Conservation (phyloP, 2,888 invertebrate species). For the Coronaproctus castanopsis region DNA sequence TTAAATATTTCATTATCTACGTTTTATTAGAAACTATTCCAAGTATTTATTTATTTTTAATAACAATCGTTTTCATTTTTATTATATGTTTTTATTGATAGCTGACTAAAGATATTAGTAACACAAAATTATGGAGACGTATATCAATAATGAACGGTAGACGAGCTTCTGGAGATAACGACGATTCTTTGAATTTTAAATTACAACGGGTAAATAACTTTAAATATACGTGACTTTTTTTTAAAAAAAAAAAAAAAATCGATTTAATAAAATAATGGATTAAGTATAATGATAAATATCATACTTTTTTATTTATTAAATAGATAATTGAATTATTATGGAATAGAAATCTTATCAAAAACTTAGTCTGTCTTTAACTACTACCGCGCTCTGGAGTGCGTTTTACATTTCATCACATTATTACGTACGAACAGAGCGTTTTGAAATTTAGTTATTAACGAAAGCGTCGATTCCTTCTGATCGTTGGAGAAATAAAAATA, state of each 20-base stretch:
- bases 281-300: no score
- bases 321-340: no score
- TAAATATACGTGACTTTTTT: neutral
- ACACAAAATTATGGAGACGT: constrained; percentile 69
- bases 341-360: no score
- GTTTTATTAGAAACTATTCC: neutral
- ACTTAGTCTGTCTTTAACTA: no score
- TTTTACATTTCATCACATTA: no score
- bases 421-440: no score
- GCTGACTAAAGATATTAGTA: constrained; percentile 75
- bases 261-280: neutral
- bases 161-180: constrained; percentile 49
- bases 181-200: constrained; percentile 46
- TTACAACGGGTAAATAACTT: constrained; percentile 42
- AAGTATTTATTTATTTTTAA: neutral
- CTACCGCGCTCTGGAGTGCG: no score
- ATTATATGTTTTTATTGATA: no score
- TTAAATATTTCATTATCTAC: neutral
- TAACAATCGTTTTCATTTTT: neutral
- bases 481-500: no score
- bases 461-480: no score
- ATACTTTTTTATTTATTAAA: no score
- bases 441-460: no score
- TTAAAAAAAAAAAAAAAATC: neutral
- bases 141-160: constrained; percentile 50